A percentile compares a stretch with the other conserved stretches of the same genome.
Conservation (phyloP, 2,113 vertebrate species). For the Melanocharis versteri region DNA sequence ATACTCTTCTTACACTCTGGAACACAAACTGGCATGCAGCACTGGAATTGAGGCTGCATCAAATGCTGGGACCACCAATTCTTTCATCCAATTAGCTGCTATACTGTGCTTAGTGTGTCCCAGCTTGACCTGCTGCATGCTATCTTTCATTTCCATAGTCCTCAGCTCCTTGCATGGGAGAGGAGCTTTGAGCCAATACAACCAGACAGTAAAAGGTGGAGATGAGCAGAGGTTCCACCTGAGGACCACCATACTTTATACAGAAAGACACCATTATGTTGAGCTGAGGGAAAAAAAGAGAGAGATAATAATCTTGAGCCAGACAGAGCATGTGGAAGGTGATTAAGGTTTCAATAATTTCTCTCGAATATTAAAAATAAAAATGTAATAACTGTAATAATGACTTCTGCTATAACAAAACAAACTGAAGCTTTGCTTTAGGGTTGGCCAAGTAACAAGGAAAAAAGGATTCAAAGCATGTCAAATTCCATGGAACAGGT, state of each 20-base stretch:
- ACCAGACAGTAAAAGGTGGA: not conserved
- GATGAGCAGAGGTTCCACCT: not conserved
- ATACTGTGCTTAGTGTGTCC: not conserved
- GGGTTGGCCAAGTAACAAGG: not conserved
- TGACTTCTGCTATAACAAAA: not conserved
- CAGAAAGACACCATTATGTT: not conserved
- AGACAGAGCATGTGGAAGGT: not conserved
- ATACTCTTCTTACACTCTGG: not conserved
- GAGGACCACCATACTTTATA: not conserved
- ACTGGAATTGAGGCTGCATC: rapidly evolving
- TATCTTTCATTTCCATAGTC: not conserved
- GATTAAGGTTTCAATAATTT: not conserved
- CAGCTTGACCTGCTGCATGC: not conserved
- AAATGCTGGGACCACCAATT: not conserved
- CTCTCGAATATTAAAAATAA: not conserved
- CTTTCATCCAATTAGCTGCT: rapidly evolving
- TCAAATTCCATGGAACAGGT: not conserved
- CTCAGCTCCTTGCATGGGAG: not conserved
- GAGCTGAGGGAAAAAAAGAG: not conserved
- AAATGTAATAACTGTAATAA: not conserved
- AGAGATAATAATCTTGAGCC: not conserved
- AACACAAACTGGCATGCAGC: not conserved
- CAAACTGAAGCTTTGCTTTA: not conserved
- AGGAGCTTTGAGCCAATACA: not conserved
- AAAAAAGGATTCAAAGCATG: not conserved